phyloP scores from a whole-genome alignment of 2,888 invertebrate genomes.

The Hirtodrosophila confusa region DNA sequence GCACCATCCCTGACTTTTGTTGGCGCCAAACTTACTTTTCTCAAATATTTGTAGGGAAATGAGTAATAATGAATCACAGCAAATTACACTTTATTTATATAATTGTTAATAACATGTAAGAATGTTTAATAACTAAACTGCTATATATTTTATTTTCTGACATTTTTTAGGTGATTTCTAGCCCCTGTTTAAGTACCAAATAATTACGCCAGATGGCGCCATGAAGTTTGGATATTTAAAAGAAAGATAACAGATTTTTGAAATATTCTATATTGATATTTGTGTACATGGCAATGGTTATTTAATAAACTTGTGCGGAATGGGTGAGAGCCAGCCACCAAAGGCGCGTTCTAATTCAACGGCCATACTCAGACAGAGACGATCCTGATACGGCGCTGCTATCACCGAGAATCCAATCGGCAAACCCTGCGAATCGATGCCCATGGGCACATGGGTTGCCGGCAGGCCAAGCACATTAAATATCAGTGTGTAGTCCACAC shows the following conservation, averaged over 20 bases:
- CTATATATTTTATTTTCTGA: neutral
- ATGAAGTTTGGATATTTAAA: neutral
- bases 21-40: constrained; percentile 17
- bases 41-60: neutral
- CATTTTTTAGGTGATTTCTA: constrained; percentile 8
- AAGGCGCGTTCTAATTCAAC: constrained; percentile 90
- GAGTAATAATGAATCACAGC: neutral
- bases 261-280: too few relatives aligned
- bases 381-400: constrained; percentile 90
- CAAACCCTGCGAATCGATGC: constrained; percentile 86
- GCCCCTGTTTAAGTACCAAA: neutral
- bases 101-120: too few relatives aligned
- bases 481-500: constrained; percentile 69
- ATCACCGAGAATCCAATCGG: constrained; percentile 92
- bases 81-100: neutral
- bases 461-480: constrained; percentile 89
- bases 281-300: neutral
- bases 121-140: too few relatives aligned
- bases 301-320: constrained; percentile 10
- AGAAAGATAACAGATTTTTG: too few relatives aligned
- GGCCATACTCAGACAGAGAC: constrained; percentile 92
- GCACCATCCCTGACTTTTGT: neutral
- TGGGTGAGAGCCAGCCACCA: constrained; percentile 91
- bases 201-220: constrained; percentile 32
- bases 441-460: constrained; percentile 90